Percentiles rank a stretch among this genome's conserved stretches.
Evolutionary conservation across 1,140 invertebrate genomes (phyloP).

Genomic region (Pogonus chalceus): DNA sequence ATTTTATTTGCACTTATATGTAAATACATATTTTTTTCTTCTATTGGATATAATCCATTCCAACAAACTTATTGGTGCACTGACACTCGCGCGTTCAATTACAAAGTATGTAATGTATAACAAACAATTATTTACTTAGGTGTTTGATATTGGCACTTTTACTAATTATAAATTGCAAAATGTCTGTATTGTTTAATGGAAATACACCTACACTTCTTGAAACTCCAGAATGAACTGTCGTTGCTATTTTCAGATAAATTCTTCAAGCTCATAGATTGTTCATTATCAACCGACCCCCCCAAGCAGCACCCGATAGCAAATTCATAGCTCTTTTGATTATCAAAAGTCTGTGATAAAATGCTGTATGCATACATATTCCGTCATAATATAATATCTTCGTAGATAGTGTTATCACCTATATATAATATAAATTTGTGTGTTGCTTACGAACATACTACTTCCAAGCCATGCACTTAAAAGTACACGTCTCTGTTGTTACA

Average conservation of each 20-base stretch:
- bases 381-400: neutral
- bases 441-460: no score
- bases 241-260: constrained; percentile 2
- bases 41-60: neutral
- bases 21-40: neutral
- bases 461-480: no score
- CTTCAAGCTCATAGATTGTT: constrained; percentile 1
- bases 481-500: no score
- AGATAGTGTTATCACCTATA: constrained; percentile 5
- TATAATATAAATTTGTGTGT: no score
- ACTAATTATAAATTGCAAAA: neutral
- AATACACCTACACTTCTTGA: neutral
- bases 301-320: neutral
- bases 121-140: neutral
- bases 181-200: neutral
- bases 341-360: constrained; percentile 5
- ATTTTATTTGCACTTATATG: no score
- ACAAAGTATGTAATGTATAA: neutral
- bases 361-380: constrained; percentile 1
- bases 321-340: constrained; percentile 4
- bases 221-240: neutral
- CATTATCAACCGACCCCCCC: neutral
- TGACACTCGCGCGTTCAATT: no score
- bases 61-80: neutral
- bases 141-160: neutral